Evolutionary conservation across 2,888 invertebrate genomes (phyloP).

Genomic region (Idaea straminata): DNA sequence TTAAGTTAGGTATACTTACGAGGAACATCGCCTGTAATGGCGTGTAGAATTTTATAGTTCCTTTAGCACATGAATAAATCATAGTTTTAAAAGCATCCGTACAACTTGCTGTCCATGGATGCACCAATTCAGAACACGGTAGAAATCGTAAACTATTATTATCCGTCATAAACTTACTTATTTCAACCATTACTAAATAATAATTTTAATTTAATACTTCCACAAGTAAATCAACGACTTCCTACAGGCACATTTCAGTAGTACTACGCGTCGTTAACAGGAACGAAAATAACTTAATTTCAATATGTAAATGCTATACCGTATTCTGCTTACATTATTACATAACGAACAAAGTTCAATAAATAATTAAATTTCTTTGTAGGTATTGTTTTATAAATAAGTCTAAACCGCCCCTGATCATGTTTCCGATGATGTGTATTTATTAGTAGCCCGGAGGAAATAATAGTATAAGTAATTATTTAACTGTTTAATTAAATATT

Average conservation of each 20-base stretch:
- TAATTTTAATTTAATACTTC: slow-evolving; percentile 3
- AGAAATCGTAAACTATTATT: slow-evolving; percentile 14
- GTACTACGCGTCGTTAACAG: background rate
- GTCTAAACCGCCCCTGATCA: background rate
- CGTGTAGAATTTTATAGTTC: slow-evolving; percentile 48
- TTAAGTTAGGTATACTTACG: background rate
- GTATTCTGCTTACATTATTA: background rate
- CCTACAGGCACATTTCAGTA: slow-evolving; percentile 1
- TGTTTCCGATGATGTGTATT: too few species aligned
- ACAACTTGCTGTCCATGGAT: slow-evolving; percentile 63
- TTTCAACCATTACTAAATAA: slow-evolving; percentile 55
- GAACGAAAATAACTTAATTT: background rate
- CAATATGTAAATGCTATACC: background rate
- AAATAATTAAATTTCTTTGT: background rate
- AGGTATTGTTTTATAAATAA: too few species aligned
- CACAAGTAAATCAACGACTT: background rate
- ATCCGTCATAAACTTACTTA: slow-evolving; percentile 57
- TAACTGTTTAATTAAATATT: too few species aligned
- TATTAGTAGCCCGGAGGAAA: too few species aligned
- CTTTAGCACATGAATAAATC: slow-evolving; percentile 43
- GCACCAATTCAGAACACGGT: slow-evolving; percentile 49
- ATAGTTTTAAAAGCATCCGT: slow-evolving; percentile 45
- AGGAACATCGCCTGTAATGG: slow-evolving; percentile 34
- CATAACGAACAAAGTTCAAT: background rate
- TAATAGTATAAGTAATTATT: too few species aligned